These are phyloP conservation scores for Leptocoma aspasia DNA, from an alignment of 2,113 vertebrate genomes.

Conservation along the genomic window DNA sequence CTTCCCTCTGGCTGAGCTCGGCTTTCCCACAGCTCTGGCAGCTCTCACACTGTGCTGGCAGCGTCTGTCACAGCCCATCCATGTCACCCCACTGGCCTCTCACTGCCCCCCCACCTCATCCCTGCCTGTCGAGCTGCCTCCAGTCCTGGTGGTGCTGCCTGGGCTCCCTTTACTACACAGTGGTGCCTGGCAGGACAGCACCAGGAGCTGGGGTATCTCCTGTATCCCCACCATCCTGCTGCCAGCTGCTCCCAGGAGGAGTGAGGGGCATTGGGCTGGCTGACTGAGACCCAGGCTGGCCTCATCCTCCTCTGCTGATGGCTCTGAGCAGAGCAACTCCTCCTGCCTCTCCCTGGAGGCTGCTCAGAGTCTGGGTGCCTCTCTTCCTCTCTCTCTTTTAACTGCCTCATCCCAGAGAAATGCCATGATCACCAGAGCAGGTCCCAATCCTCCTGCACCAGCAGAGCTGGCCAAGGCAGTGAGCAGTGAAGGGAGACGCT, in stretches of 20 bases:
- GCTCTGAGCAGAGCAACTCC: fast-evolving
- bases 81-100: not conserved
- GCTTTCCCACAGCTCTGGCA: not conserved
- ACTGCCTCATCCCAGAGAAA: not conserved
- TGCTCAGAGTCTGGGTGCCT: not conserved
- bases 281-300: not conserved
- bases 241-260: not conserved
- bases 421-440: not conserved
- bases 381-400: not conserved
- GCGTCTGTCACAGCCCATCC: constrained; percentile 3
- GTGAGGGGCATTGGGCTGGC: not conserved
- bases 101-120: fast-evolving
- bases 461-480: not conserved
- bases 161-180: not conserved
- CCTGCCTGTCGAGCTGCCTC: not conserved
- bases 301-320: not conserved
- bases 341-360: not conserved
- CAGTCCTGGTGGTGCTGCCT: not conserved
- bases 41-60: not conserved
- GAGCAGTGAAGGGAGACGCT: not conserved
- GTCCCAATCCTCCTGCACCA: not conserved
- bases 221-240: not conserved
- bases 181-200: not conserved
- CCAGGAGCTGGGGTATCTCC: not conserved
- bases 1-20: not conserved